Conservation (phyloP, 2,888 invertebrate genomes). For the Dexiosoma caninum region DNA sequence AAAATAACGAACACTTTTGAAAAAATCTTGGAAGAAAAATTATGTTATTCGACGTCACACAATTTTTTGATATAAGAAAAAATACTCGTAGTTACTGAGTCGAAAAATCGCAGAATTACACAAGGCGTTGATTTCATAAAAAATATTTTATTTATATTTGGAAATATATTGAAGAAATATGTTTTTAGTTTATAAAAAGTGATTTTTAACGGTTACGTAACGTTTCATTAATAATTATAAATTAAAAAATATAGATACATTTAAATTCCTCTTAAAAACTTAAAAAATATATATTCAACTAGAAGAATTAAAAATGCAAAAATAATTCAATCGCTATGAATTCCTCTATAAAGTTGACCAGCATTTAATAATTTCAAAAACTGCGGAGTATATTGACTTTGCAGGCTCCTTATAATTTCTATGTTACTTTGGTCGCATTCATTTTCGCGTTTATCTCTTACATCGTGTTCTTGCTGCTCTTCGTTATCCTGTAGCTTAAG, state of each 20-base stretch:
- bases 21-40: too few species aligned
- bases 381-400: conserved; percentile 65
- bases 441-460: conserved; percentile 35
- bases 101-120: too few species aligned
- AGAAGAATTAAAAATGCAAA: neutral
- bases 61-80: too few species aligned
- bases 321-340: conserved; percentile 45
- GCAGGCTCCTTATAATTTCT: conserved; percentile 21
- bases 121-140: too few species aligned
- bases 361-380: conserved; percentile 72
- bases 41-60: too few species aligned
- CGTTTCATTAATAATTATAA: neutral
- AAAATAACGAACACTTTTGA: too few species aligned
- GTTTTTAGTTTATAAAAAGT: neutral
- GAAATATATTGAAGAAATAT: too few species aligned
- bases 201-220: too few species aligned
- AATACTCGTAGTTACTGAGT: too few species aligned
- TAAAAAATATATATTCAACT: conserved; percentile 3
- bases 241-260: neutral
- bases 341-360: conserved; percentile 68
- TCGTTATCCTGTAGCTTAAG: conserved; percentile 61
- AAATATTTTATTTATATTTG: too few species aligned
- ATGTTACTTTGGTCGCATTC: conserved; percentile 53
- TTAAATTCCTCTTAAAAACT: neutral
- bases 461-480: neutral